These are phyloP conservation scores for Indicator maculatus DNA, from an alignment of 2,113 vertebrate genomes.

Conservation along the genomic window DNA sequence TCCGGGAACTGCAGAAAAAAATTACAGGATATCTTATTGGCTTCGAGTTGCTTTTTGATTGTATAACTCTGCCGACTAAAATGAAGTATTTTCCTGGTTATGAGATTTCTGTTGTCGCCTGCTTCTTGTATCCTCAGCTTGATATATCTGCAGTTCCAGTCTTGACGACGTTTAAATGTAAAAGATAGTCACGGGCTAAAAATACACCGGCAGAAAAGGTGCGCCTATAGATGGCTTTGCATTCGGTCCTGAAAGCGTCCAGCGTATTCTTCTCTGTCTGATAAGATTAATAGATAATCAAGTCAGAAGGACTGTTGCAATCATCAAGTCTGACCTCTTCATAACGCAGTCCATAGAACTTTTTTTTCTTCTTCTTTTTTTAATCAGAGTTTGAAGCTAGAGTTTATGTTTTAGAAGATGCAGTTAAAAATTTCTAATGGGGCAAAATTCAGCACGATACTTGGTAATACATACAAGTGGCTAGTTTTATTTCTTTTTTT, in stretches of 20 bases:
- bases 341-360: not conserved
- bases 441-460: not conserved
- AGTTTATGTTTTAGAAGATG: rapidly evolving
- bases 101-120: not conserved
- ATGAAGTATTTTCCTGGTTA: not conserved
- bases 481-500: not conserved
- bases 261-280: not conserved
- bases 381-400: not conserved
- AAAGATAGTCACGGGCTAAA: not conserved
- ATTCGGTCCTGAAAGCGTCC: not conserved
- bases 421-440: not conserved
- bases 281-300: slow-evolving; percentile 39
- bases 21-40: not conserved
- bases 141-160: not conserved
- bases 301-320: not conserved
- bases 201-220: not conserved
- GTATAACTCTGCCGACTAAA: not conserved
- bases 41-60: not conserved
- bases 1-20: slow-evolving; percentile 19
- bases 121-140: not conserved
- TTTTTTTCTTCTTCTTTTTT: rapidly evolving
- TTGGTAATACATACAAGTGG: not conserved
- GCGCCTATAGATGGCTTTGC: not conserved
- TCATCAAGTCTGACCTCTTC: not conserved
- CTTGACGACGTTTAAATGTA: not conserved